A percentile compares a stretch with the other conserved stretches of the same genome.
These are phyloP conservation scores for Antitype chi DNA, from an alignment of 2,888 invertebrate species.

Conservation along the genomic window DNA sequence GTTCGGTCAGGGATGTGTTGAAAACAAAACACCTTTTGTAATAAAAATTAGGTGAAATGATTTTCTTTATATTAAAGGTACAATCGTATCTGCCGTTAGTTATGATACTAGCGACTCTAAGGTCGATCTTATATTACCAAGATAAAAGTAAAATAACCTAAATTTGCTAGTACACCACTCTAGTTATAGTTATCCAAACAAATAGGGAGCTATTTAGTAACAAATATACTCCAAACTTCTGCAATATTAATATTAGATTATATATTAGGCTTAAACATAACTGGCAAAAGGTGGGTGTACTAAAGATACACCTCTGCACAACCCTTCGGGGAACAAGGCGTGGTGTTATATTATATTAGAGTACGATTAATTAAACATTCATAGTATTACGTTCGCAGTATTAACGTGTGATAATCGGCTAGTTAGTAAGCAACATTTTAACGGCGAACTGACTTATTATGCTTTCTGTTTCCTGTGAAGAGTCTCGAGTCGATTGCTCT, in stretches of 20 bases:
- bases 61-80: neutral
- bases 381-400: constrained; percentile 27
- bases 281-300: too few relatives aligned
- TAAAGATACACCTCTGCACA: too few relatives aligned
- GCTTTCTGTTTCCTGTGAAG: constrained; percentile 68
- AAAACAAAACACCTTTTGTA: neutral
- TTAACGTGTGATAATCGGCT: constrained; percentile 20
- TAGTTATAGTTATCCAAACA: neutral
- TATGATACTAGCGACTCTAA: too few relatives aligned
- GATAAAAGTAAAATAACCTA: constrained; percentile 12
- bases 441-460: constrained; percentile 61
- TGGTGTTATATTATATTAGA: neutral
- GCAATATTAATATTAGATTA: constrained; percentile 10
- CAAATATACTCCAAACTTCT: constrained; percentile 22
- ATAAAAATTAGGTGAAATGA: neutral
- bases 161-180: neutral
- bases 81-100: neutral
- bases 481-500: constrained; percentile 76
- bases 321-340: too few relatives aligned
- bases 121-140: neutral
- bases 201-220: neutral
- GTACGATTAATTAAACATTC: constrained; percentile 14
- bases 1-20: neutral
- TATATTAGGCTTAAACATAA: neutral
- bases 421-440: constrained; percentile 51